A percentile compares a stretch with the other conserved stretches of the same genome.
Conservation (phyloP, 2,113 vertebrate species). For the Rhodinocichla rosea region DNA sequence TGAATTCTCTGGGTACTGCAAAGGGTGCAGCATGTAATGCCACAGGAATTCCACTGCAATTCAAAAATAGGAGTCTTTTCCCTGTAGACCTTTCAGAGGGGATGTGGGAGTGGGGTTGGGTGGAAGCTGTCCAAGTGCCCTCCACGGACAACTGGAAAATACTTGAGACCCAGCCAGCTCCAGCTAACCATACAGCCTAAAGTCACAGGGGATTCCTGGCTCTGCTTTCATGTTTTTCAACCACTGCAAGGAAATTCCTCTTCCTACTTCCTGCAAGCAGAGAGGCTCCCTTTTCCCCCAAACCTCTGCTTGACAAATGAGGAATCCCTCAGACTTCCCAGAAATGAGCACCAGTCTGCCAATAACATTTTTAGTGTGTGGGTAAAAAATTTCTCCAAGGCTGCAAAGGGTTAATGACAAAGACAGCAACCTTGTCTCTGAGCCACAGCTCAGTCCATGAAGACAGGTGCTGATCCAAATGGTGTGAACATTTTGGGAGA, state of each 20-base stretch:
- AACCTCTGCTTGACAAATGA: not conserved
- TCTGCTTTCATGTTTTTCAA: slow-evolving; percentile 15
- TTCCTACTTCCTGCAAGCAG: not conserved
- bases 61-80: slow-evolving; percentile 67
- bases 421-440: not conserved
- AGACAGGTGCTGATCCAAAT: not conserved
- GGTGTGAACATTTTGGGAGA: not conserved
- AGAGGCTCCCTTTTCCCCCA: not conserved
- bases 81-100: not conserved
- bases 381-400: not conserved
- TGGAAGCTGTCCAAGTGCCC: slow-evolving; percentile 41
- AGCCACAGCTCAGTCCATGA: not conserved
- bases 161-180: slow-evolving; percentile 23
- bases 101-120: slow-evolving; percentile 40
- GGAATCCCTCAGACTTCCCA: not conserved
- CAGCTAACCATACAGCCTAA: slow-evolving; percentile 12
- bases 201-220: slow-evolving; percentile 27
- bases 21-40: slow-evolving; percentile 30
- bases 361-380: not conserved
- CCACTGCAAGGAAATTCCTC: slow-evolving; percentile 15
- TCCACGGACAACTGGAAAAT: slow-evolving; percentile 39
- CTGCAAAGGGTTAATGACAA: not conserved
- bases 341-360: not conserved
- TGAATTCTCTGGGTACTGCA: not conserved
- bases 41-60: slow-evolving; percentile 35